Evolutionary conservation across 2,797 vertebrate species (phyloP).

Genomic region (Ctenopoma multispine): DNA sequence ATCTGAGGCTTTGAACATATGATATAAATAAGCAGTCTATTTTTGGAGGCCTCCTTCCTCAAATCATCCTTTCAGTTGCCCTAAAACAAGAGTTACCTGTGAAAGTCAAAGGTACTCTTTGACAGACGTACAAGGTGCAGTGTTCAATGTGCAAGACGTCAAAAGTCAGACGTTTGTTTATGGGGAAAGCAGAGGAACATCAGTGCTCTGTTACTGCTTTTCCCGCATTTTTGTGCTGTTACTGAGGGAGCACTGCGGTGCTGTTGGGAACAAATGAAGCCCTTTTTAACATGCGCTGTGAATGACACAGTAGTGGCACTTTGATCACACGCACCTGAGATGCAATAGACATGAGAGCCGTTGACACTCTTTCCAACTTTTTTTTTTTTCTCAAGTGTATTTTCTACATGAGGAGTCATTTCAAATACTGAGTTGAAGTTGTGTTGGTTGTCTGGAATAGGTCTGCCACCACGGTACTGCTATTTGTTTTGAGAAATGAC

Average conservation of each 20-base stretch:
- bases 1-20: constrained; percentile 54
- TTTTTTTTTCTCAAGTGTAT: constrained; percentile 35
- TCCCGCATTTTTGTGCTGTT: constrained; percentile 27
- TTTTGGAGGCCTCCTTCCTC: constrained; percentile 61
- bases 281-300: constrained; percentile 45
- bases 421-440: constrained; percentile 40
- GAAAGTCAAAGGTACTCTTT: constrained; percentile 69
- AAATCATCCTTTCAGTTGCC: constrained; percentile 57
- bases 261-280: constrained; percentile 56
- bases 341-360: constrained; percentile 51
- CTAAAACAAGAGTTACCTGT: constrained; percentile 63
- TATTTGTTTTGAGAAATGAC: constrained; percentile 18
- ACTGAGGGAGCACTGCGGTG: constrained; percentile 39
- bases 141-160: constrained; percentile 46
- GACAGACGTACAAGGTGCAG: constrained; percentile 64
- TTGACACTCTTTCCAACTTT: constrained; percentile 15
- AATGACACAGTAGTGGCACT: constrained; percentile 58
- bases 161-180: constrained; percentile 62
- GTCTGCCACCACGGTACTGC: neutral
- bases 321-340: constrained; percentile 69
- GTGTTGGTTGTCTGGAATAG: constrained; percentile 36
- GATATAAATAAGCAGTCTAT: constrained; percentile 76
- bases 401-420: constrained; percentile 47
- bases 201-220: constrained; percentile 37
- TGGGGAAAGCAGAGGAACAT: constrained; percentile 42